phyloP scores from a whole-genome alignment of 2,113 vertebrate species.

The Rhabdomys dilectus region DNA sequence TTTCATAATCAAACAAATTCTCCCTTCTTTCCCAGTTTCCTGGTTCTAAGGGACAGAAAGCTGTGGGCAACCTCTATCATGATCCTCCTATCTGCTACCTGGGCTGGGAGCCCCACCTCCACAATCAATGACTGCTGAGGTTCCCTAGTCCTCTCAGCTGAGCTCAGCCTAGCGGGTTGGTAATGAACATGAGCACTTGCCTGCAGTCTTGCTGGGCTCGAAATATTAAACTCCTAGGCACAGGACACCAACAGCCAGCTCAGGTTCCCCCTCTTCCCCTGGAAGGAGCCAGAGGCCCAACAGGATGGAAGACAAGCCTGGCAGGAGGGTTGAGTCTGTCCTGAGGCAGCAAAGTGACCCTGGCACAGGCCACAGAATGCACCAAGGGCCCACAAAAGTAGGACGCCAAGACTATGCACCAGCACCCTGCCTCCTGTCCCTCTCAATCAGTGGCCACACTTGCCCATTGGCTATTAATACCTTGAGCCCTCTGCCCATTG shows the following conservation, averaged over 20 bases:
- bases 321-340: neutral
- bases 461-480: neutral
- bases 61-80: neutral
- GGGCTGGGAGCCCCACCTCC: neutral
- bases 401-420: neutral
- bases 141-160: conserved; percentile 47
- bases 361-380: neutral
- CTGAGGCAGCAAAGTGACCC: neutral
- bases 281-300: conserved; percentile 61
- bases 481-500: neutral
- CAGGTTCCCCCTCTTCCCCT: conserved; percentile 81
- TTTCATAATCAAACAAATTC: neutral
- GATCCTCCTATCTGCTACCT: neutral
- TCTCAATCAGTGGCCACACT: too few species aligned
- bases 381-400: neutral
- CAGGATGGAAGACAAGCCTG: neutral
- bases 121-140: conserved; percentile 63
- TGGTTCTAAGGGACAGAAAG: neutral
- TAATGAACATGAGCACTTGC: conserved; percentile 82
- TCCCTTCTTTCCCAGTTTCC: neutral
- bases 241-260: conserved; percentile 76
- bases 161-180: neutral
- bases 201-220: conserved; percentile 76
- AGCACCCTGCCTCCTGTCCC: too few species aligned
- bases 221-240: conserved; percentile 86